Conservation (phyloP, 2,113 vertebrate genomes). For the Choloepus hoffmanni region DNA sequence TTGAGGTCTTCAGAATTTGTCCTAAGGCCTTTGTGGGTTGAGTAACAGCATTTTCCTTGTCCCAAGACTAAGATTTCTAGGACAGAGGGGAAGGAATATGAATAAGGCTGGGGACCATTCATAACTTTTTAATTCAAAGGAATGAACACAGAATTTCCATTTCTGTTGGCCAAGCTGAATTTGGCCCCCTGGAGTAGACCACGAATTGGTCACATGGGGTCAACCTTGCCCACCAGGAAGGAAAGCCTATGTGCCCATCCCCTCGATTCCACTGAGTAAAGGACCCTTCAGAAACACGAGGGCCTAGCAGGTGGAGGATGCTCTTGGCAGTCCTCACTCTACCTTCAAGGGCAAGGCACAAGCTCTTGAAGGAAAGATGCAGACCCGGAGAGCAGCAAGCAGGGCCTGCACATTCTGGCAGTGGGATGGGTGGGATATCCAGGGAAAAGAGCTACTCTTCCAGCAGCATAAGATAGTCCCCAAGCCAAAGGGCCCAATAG, state of each 20-base stretch:
- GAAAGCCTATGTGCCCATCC: rapidly evolving
- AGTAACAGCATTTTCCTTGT: constrained; percentile 7
- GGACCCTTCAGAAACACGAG: not conserved
- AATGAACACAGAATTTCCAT: not conserved
- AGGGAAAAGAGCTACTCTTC: not conserved
- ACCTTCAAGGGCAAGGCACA: not conserved
- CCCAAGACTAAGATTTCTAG: not conserved
- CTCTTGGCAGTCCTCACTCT: not conserved
- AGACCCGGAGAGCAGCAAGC: not conserved
- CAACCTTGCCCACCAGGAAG: not conserved
- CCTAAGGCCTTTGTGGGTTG: not conserved
- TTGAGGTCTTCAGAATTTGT: not conserved
- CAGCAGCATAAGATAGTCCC: not conserved
- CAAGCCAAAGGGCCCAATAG: not conserved
- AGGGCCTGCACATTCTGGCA: not conserved
- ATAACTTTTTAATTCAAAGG: not conserved
- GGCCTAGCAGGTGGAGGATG: too few species aligned
- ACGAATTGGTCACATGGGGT: rapidly evolving
- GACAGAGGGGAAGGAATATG: not conserved
- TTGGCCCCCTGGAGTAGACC: not conserved
- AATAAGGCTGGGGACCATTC: not conserved
- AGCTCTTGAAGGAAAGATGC: not conserved
- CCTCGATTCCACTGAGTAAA: not conserved
- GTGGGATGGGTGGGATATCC: rapidly evolving
- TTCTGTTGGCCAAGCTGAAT: rapidly evolving